Conservation (phyloP, 2,113 vertebrate genomes). For the Lepisosteus oculatus region DNA sequence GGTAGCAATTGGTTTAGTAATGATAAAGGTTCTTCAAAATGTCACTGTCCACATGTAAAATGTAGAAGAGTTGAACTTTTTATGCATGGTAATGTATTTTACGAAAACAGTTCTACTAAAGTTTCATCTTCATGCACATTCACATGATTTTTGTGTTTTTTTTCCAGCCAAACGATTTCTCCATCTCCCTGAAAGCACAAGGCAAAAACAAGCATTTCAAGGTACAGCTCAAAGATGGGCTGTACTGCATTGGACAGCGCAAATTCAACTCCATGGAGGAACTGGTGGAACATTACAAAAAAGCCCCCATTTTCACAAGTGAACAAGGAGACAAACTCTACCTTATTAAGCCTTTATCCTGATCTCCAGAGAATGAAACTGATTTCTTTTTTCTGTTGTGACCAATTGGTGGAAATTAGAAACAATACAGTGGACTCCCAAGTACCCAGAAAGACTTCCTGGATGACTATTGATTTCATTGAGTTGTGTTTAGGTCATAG, state of each 20-base stretch:
- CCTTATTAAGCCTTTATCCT: conserved; percentile 84
- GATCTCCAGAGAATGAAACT: conserved; percentile 46
- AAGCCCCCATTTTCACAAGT: conserved; percentile 88
- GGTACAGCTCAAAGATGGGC: conserved; percentile 83
- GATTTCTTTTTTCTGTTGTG: conserved; percentile 13
- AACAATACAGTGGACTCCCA: conserved; percentile 54
- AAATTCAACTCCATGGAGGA: conserved; percentile 90
- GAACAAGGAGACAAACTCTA: conserved; percentile 90
- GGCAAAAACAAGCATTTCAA: conserved; percentile 95
- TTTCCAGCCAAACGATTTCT: conserved; percentile 83
- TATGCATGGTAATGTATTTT: background rate
- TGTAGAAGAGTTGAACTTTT: background rate
- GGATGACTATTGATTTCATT: conserved; percentile 52
- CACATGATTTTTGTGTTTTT: background rate
- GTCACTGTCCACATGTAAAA: too few species aligned
- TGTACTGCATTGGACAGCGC: conserved; percentile 89
- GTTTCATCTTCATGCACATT: background rate
- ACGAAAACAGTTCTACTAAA: background rate
- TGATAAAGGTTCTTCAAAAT: too few species aligned
- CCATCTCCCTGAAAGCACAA: conserved; percentile 86
- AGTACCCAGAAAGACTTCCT: conserved; percentile 49
- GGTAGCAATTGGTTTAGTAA: too few species aligned
- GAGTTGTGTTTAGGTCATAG: conserved; percentile 59
- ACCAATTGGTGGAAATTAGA: conserved; percentile 48
- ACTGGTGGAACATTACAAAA: conserved; percentile 93